Evolutionary conservation across 2,113 vertebrate species (phyloP).

Genomic region (Heterochromis multidens): DNA sequence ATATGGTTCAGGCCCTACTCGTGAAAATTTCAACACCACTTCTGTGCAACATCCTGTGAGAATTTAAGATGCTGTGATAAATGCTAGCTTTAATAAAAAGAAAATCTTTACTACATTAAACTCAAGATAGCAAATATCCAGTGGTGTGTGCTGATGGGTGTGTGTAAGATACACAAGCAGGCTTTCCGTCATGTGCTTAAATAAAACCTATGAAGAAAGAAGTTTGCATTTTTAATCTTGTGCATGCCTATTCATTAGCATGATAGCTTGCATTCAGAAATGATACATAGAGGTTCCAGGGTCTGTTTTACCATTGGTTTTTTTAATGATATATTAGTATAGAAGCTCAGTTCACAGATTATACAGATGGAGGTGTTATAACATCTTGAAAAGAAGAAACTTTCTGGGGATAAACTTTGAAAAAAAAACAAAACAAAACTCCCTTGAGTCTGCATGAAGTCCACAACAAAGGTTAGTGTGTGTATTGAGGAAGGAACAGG

Average conservation of each 20-base stretch:
- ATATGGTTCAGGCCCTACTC: background rate
- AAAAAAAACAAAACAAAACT: background rate
- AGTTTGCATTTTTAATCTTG: background rate
- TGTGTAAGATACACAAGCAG: background rate
- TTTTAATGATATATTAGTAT: too few species aligned
- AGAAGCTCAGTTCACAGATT: too few species aligned
- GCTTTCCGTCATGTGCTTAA: background rate
- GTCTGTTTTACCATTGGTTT: too few species aligned
- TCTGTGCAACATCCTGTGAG: background rate
- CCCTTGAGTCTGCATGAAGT: background rate
- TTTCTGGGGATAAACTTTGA: too few species aligned
- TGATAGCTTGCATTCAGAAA: background rate
- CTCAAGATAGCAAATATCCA: background rate
- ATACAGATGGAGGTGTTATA: too few species aligned
- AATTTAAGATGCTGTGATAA: background rate
- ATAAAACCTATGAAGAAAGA: background rate
- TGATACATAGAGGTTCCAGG: background rate
- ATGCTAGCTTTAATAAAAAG: background rate
- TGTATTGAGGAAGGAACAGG: background rate
- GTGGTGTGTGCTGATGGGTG: background rate
- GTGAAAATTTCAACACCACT: background rate
- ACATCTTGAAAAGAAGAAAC: too few species aligned
- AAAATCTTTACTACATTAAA: background rate
- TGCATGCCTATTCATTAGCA: background rate
- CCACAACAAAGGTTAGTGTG: background rate